Conservation (phyloP, 2,113 vertebrate genomes). For the Cyanocitta stelleri region DNA sequence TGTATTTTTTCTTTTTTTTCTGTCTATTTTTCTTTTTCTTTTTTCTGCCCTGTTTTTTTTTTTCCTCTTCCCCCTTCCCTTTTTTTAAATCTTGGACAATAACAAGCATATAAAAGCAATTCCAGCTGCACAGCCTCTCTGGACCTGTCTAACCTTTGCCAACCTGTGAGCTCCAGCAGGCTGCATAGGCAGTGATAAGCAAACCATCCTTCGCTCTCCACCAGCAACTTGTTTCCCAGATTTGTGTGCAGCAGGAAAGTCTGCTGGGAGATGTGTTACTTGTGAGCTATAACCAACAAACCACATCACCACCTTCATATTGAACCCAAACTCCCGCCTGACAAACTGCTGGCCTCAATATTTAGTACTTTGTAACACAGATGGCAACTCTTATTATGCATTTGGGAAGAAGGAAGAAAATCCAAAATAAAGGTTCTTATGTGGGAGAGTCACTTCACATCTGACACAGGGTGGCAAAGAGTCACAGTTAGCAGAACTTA, state of each 20-base stretch:
- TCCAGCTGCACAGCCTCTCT: not conserved
- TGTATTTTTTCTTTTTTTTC: not conserved
- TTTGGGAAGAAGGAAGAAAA: not conserved
- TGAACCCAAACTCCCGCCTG: not conserved
- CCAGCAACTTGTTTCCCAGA: not conserved
- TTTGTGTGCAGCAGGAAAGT: not conserved
- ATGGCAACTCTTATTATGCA: fast-evolving
- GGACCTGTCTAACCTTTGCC: not conserved
- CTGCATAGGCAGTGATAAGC: not conserved
- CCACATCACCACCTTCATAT: fast-evolving
- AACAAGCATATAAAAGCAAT: not conserved
- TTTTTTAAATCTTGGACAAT: not conserved
- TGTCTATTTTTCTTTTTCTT: not conserved
- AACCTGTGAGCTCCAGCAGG: not conserved
- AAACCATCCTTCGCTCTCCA: not conserved
- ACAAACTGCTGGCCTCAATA: not conserved
- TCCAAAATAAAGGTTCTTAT: not conserved
- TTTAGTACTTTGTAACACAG: not conserved
- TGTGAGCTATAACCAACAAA: not conserved
- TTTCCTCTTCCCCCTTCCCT: fast-evolving
- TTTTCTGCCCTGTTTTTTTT: fast-evolving
- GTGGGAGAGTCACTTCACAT: not conserved
- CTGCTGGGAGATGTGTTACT: not conserved
- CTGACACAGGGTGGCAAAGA: not conserved
- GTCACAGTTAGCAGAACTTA: not conserved